Base-by-base conservation (phyloP, 1,140 invertebrate genomes). In the Eriosoma lanigerum region DNA sequence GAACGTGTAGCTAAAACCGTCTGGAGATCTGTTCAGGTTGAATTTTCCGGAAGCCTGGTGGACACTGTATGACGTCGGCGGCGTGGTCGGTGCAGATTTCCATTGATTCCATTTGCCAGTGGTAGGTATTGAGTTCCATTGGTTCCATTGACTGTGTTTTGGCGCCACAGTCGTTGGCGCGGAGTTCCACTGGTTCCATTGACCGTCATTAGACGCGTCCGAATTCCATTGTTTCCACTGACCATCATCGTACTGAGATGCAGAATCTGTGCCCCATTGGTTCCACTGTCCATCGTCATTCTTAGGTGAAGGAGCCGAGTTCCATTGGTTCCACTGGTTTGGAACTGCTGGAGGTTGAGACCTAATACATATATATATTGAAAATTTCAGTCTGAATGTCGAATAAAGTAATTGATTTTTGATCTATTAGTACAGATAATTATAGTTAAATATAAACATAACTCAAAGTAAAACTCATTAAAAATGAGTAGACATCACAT, bases 1-100 rank as follows among this genome's bases (percentile, higher is more conserved):
- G 88, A 94, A 94, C 64, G 89, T 91, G 86, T 93, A 94, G 82
- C 91, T 92, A 86, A 91, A 94, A 81, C 93, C 93, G 84, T 94
- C 93, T 24, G 93, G 93, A 58, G 92, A 93, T 85, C 93, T 88
- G 88, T 93, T 94, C 82, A 95, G 89, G 83, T 89, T 91, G 78
- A 95, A 89, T 38, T 38, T 38, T 38, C 32, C 32, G 32, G 32
- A 92, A 26, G 92, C 93, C 84, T 91, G 92, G 32, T 58, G 56
- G 38, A 38, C 72, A 12, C 13, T 58, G 32, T 58, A 75, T 19
- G 48, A 56, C 21, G 32, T 0, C 10, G 75, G 56, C 8, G 32
- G 75, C 24, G 56, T 38, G 32, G 8, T 8, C 8, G 32, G 32
- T 4, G 8, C 8, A 8, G 32, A 38, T 3, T 38, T 38, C 32